A percentile compares a stretch with the other conserved stretches of the same genome.
Evolutionary conservation across 2,113 vertebrate genomes (phyloP).

Genomic region (Silurus meridionalis): DNA sequence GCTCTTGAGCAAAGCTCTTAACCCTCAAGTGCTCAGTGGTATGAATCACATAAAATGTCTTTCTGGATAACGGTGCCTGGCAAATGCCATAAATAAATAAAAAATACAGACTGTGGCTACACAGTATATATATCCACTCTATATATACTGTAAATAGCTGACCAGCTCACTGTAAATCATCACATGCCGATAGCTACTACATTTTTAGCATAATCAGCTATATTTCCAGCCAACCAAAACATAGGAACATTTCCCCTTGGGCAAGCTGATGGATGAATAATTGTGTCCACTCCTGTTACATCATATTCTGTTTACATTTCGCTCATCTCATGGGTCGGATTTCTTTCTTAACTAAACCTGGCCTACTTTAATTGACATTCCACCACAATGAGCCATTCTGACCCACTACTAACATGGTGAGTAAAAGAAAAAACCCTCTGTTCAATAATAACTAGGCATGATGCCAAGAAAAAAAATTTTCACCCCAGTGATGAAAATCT

Average conservation of each 20-base stretch:
- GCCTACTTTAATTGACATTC: neutral
- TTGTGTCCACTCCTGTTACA: neutral
- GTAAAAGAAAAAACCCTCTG: neutral
- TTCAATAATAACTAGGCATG: neutral
- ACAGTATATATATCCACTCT: neutral
- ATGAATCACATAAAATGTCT: too few species aligned
- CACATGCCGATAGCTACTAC: neutral
- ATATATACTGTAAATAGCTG: neutral
- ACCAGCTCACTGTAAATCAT: neutral
- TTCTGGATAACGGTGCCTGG: too few species aligned
- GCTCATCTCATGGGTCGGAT: neutral
- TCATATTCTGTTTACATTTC: neutral
- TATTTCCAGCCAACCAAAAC: neutral
- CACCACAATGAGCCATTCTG: neutral
- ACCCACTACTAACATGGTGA: neutral
- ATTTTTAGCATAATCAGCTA: neutral
- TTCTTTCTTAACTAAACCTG: conserved; percentile 4
- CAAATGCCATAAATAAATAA: too few species aligned
- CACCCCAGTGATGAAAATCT: neutral
- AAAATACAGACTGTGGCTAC: neutral
- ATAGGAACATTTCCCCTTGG: neutral
- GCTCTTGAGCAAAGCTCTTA: too few species aligned
- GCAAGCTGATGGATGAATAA: neutral
- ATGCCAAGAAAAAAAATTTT: neutral
- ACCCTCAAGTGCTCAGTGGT: too few species aligned